Percentiles rank a stretch among this genome's conserved stretches.
phyloP scores from a whole-genome alignment of 53 echinoderm and acorn worm species.

The Patiria pectinifera region DNA sequence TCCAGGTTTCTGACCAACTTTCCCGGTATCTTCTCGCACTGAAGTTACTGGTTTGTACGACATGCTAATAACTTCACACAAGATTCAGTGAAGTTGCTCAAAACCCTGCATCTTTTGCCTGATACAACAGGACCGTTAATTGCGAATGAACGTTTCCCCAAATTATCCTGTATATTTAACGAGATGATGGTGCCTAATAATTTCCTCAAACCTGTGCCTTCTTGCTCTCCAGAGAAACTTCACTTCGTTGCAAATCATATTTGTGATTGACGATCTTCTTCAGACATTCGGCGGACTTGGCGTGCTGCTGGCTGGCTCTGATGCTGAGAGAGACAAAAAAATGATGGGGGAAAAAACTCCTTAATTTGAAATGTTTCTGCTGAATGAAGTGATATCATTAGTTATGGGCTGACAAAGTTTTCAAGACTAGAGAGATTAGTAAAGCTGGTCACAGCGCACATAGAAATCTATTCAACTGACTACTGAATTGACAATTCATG shows the following conservation, averaged over 20 bases:
- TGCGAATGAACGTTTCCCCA: neutral
- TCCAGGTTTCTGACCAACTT: no score
- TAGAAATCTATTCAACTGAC: no score
- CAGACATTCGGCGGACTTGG: conserved; percentile 47
- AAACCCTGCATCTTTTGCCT: no score
- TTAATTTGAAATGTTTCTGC: neutral
- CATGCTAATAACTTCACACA: no score
- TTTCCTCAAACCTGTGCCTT: conserved; percentile 60
- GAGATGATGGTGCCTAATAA: neutral
- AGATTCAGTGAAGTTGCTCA: no score
- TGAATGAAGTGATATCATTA: no score
- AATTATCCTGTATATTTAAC: neutral
- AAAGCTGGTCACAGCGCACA: no score
- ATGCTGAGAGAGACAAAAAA: neutral
- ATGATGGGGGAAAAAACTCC: no score
- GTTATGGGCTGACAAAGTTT: no score
- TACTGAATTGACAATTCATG: neutral
- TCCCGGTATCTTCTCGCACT: no score
- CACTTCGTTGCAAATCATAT: conserved; percentile 45
- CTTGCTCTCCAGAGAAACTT: conserved; percentile 61
- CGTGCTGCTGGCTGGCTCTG: conserved; percentile 27
- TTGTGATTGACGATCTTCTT: conserved; percentile 60
- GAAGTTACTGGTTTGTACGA: no score
- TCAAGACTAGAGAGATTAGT: no score
- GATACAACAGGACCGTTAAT: neutral